Base-by-base conservation (phyloP, 2,797 vertebrate species). In the Lindbergichthys nudifrons region DNA sequence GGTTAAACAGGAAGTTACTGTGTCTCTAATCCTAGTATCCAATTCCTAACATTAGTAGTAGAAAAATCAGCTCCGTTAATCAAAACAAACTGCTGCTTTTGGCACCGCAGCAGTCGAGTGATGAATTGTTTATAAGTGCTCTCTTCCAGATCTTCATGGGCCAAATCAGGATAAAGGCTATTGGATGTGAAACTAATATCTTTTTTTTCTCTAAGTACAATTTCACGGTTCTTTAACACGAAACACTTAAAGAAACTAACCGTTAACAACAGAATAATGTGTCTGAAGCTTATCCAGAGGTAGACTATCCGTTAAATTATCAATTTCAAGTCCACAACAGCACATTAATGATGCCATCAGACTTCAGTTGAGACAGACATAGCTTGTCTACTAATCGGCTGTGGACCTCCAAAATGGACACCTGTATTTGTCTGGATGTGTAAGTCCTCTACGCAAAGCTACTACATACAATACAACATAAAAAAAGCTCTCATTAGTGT, bases 321-420 rank as follows among this genome's bases (percentile, higher is more conserved):
- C 48, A 56, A 16, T 54, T 47, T 15, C 11, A 16, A 5, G 21
- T 69, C 45, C 16, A 57, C 59, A 67, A 59, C 4, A n/a, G 2
- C 63, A 75, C 3, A 73, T 42, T 7, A 50, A 2, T 16, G 39
- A 14, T 54, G 23, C 18, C 26, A 14, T 3, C 72, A 65, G 15
- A n/a, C 12, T 56, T 50, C 3, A 51, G 14, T 14, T 74, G 42
- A 52, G 45, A 59, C 42, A 73, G 46, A 26, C 42, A 48, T 47
- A 9, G 6, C 39, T 53, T 18, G 23, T 45, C 53, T 67, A 42
- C 48, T 47, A 13, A 68, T 77, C 61, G 77, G 73, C 77, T 83
- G 61, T 56, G 60, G 77, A 77, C 70, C 60, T 79, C 58, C 42
- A 77, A 8, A 63, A 53, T 65, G 54, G 60, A 71, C 70, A 75